phyloP scores from a whole-genome alignment of 1,140 invertebrate species.

The Drosophila kanapiae region DNA sequence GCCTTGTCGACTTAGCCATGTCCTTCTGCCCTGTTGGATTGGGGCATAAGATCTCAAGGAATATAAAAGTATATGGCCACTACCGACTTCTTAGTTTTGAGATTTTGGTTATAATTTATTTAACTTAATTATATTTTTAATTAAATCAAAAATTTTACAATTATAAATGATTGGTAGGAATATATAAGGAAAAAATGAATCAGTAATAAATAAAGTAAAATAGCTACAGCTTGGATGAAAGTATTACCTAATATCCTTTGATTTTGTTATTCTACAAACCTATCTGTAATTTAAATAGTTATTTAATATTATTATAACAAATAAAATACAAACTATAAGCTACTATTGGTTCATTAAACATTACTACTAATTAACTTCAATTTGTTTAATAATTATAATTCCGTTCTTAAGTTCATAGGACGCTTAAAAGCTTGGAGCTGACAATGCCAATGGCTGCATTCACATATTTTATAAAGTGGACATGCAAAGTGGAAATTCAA shows the following conservation, averaged over 20 bases:
- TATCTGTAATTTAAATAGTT: too few relatives aligned
- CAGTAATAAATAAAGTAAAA: not conserved
- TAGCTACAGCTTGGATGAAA: not conserved
- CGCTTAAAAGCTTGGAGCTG: not conserved
- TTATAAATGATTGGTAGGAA: too few relatives aligned
- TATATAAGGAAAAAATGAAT: too few relatives aligned
- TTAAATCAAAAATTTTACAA: too few relatives aligned
- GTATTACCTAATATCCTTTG: not conserved
- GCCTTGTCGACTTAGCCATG: too few relatives aligned
- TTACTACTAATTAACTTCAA: constrained; percentile 55
- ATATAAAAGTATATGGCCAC: too few relatives aligned
- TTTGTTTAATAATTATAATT: constrained; percentile 61
- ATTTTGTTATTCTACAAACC: not conserved
- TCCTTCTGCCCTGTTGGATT: too few relatives aligned
- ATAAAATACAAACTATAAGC: not conserved
- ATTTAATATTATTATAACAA: not conserved
- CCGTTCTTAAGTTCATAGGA: constrained; percentile 39
- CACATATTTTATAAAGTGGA: constrained; percentile 19
- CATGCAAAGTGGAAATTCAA: constrained; percentile 55
- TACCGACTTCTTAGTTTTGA: too few relatives aligned
- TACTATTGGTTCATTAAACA: not conserved
- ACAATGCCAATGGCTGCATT: constrained; percentile 17
- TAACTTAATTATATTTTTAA: too few relatives aligned
- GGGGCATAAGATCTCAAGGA: too few relatives aligned
- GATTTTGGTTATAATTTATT: too few relatives aligned